Evolutionary conservation across 2,888 invertebrate genomes (phyloP).

Genomic region (Pterobdella sp.): DNA sequence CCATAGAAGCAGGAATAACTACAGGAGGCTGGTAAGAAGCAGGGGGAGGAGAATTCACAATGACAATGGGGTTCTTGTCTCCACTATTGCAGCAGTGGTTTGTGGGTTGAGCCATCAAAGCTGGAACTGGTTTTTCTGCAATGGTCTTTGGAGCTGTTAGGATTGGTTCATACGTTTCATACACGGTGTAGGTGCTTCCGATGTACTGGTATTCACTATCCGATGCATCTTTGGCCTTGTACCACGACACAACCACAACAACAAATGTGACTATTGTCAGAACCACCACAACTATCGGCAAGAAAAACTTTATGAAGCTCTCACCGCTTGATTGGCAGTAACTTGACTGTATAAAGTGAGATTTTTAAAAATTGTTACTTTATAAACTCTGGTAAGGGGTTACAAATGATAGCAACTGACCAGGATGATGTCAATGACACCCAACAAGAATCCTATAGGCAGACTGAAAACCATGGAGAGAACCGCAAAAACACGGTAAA

Average conservation of each 20-base stretch:
- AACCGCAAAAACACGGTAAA: constrained; percentile 21
- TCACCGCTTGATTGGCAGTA: background rate
- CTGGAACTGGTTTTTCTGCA: background rate
- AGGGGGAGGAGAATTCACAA: constrained; percentile 18
- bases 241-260: constrained; percentile 17
- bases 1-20: too few relatives aligned
- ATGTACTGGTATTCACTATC: constrained; percentile 28
- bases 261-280: background rate
- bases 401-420: background rate
- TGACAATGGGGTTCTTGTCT: constrained; percentile 9
- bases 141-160: background rate
- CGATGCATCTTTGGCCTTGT: constrained; percentile 13
- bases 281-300: background rate
- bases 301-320: background rate
- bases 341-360: background rate
- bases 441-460: background rate
- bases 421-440: constrained; percentile 5
- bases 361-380: too few relatives aligned
- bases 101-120: background rate
- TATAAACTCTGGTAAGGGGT: too few relatives aligned
- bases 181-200: constrained; percentile 25
- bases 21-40: background rate
- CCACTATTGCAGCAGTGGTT: background rate
- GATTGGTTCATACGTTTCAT: constrained; percentile 22
- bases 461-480: constrained; percentile 21